Evolutionary conservation across 1,140 invertebrate species (phyloP), one percentile per base, ranked within the genome.

Genomic region (Drosophila burlai): DNA sequence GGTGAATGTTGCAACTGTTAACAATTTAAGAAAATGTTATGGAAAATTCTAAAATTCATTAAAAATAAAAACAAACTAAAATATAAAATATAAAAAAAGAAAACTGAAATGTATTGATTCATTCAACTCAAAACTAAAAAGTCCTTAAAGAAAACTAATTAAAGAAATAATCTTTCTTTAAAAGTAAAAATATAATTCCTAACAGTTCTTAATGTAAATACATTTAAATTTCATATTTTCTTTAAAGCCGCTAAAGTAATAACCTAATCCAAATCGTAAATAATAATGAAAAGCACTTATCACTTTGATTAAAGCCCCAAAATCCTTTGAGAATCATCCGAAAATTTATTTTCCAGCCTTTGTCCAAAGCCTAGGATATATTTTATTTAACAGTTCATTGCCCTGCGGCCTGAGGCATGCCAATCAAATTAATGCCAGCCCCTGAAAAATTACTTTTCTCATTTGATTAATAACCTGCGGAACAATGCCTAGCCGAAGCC

Each of bases 381-480:
- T 69, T 77, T 77, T 78, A 76, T 77, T 77, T 77, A 77, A 77
- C 75, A 78, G 74, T 78, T 78, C 74, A 78, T 78, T 78, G 76
- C 57, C 74, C 74, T 78, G 58, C 38, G 36, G 65, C 65, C 24
- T 15, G 42, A 16, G 59, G 58, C 52, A 59, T 55, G 59, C 57
- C 76, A 69, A 63, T 78, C 76, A 78, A 78, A 78, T 78, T 58
- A 78, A 78, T 78, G 76, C 65, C 76, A 78, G 38, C 24, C 50
- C 43, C 63, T 78, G 76, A 78, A 78, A 78, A 78, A 78, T 78
- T 58, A 59, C 65, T 78, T 78, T 77, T 50, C 65, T 42, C 64
- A 63, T 71, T 78, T 78, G 75, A 78, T 78, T 78, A 78, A 78
- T 78, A 69, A 63, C 75, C 64, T 46, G 24, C 40, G 40, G 24